Conservation (phyloP, 2,888 invertebrate genomes). For the Schrankia costaestrigalis region DNA sequence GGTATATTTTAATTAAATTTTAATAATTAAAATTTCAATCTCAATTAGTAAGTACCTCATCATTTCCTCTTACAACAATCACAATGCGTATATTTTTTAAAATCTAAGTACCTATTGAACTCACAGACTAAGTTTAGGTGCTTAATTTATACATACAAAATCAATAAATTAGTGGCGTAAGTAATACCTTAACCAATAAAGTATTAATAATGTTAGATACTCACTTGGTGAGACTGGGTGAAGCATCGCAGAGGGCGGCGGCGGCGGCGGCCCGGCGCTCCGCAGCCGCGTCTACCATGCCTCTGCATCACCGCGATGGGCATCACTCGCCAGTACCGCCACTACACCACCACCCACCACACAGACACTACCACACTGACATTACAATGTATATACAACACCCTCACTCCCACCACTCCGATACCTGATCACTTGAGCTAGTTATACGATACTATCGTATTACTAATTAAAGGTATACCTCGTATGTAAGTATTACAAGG, state of each 20-base stretch:
- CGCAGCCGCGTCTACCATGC: constrained; percentile 80
- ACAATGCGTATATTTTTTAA: too few relatives aligned
- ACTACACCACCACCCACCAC: constrained; percentile 56
- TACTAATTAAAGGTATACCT: constrained; percentile 23
- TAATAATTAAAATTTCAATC: too few relatives aligned
- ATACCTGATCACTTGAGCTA: constrained; percentile 52
- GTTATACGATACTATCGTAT: constrained; percentile 36
- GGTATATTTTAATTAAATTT: too few relatives aligned
- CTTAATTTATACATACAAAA: too few relatives aligned
- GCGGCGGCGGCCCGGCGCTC: constrained; percentile 73
- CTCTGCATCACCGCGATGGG: constrained; percentile 77
- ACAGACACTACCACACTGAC: constrained; percentile 54
- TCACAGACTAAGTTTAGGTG: too few relatives aligned
- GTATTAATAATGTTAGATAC: constrained; percentile 28
- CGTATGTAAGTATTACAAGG: constrained; percentile 18
- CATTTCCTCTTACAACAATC: too few relatives aligned
- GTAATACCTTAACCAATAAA: not conserved
- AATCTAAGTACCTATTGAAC: too few relatives aligned
- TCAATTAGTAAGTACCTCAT: too few relatives aligned
- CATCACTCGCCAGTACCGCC: constrained; percentile 66
- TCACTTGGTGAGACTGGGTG: constrained; percentile 72
- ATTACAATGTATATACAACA: constrained; percentile 48
- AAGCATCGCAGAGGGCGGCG: constrained; percentile 64
- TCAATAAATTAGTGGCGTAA: too few relatives aligned
- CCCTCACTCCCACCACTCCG: constrained; percentile 43